Evolutionary conservation across 2,888 invertebrate species (phyloP), one percentile per base, ranked within the genome.

Genomic region (Ormyrus labotus): DNA sequence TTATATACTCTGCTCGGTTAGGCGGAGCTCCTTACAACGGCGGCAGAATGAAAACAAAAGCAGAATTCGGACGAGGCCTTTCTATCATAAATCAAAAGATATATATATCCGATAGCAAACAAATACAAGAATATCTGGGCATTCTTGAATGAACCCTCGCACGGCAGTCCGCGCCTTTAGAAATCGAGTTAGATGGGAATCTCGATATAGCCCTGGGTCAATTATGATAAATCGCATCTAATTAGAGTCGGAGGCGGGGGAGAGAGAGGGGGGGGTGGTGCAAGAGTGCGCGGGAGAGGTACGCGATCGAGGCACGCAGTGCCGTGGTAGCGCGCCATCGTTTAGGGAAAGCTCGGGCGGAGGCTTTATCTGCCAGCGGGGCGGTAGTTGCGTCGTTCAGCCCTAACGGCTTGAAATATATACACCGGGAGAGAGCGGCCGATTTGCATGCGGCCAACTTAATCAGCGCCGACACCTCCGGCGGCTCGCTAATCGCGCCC

Each of bases 391-490:
- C 51, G 50, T 55, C 48, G 7, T 55, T 13, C 63, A 34, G 34
- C 64, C 61, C 11, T 8, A 48, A 6, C 55, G 13, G 69, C 60
- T 61, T 79, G 71, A 79, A 81, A 79, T 81, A 78, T 81, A 77
- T 72, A 78, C 75, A 50, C 5, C 48, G 72, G 83, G 82, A 83
- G 85, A 84, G 84, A 83, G 84, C 83, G 84, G 85, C 84, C 87
- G 85, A 88, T 89, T 89, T 88, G 87, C 89, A 89, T 89, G 87
- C 87, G 87, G 87, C 87, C 87, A 87, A 89, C 88, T 89, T 88
- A 89, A 89, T 89, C 88, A 89, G 86, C 85, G 87, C 87, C 86
- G 85, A 86, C 88, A 88, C 88, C 88, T 87, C 85, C 82, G 19
- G 55, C 50, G 34, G 34, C 34, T 34, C 34, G 75, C 78, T 81